Conservation (phyloP, 2,113 vertebrate genomes). For the Poecile atricapillus region DNA sequence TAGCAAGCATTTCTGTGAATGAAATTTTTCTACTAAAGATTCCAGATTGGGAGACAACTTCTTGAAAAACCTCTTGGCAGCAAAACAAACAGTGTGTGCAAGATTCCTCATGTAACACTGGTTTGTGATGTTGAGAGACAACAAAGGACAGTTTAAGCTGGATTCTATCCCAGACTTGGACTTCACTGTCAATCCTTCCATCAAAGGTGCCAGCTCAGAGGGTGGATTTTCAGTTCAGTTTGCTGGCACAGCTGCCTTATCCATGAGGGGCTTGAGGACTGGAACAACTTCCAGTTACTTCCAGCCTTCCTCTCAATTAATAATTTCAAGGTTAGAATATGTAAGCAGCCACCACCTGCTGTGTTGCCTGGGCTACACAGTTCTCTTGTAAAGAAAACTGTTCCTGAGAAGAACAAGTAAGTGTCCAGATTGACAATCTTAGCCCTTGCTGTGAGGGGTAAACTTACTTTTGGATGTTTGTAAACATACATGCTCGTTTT, state of each 20-base stretch:
- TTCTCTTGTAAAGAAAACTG: neutral
- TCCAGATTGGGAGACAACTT: neutral
- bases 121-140: neutral
- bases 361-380: neutral
- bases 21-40: neutral
- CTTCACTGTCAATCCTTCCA: neutral
- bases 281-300: neutral
- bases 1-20: neutral
- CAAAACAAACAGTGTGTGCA: neutral
- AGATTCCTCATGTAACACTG: neutral
- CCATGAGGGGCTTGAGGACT: neutral
- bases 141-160: neutral
- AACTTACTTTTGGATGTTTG: neutral
- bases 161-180: neutral
- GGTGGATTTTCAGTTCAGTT: neutral
- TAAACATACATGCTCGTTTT: neutral
- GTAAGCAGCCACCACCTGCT: neutral
- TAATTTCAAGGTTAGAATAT: neutral
- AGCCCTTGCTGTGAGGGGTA: neutral
- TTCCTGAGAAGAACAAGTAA: neutral
- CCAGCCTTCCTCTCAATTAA: neutral
- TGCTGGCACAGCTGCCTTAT: neutral
- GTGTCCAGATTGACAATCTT: neutral
- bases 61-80: conserved; percentile 25
- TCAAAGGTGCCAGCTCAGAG: neutral